phyloP scores from a whole-genome alignment of 92 coral and sea anemone genomes.

The Anthopleura xanthogrammica region DNA sequence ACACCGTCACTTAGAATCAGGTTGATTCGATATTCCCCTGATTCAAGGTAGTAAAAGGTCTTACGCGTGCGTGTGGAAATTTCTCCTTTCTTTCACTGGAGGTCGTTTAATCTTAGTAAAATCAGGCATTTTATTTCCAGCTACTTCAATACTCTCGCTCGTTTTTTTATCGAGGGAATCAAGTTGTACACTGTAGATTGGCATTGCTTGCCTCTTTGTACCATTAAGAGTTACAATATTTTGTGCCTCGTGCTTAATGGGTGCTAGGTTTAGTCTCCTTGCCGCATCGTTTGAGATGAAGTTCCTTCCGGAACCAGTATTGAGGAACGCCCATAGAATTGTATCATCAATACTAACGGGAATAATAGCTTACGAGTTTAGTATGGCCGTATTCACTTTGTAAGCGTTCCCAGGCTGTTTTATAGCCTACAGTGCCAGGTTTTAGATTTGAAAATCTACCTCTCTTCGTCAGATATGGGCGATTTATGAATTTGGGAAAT shows the following conservation, averaged over 20 bases:
- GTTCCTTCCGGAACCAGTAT: conserved; percentile 66
- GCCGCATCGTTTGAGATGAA: conserved; percentile 49
- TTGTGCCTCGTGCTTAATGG: conserved; percentile 41
- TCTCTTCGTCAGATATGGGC: conserved; percentile 42
- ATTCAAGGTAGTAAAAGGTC: conserved; percentile 35
- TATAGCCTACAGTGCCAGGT: conserved; percentile 58
- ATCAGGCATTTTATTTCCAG: conserved; percentile 51
- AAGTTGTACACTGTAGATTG: conserved; percentile 42
- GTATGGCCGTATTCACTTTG: conserved; percentile 55
- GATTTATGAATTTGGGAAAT: conserved; percentile 32
- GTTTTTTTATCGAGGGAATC: conserved; percentile 34
- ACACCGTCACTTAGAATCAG: conserved; percentile 49
- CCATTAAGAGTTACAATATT: conserved; percentile 63
- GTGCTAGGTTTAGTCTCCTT: conserved; percentile 32
- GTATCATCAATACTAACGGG: conserved; percentile 42
- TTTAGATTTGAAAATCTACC: conserved; percentile 44
- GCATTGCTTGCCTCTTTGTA: conserved; percentile 45
- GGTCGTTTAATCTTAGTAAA: conserved; percentile 50
- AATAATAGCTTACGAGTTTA: conserved; percentile 47
- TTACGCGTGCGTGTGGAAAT: conserved; percentile 49
- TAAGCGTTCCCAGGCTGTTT: conserved; percentile 57
- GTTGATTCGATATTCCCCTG: conserved; percentile 53
- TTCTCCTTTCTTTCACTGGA: conserved; percentile 34
- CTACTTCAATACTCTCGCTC: conserved; percentile 42
- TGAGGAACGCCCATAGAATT: conserved; percentile 55